Base-by-base conservation (phyloP, 2,888 invertebrate species). In the Mongoloraphidia duomilia region DNA sequence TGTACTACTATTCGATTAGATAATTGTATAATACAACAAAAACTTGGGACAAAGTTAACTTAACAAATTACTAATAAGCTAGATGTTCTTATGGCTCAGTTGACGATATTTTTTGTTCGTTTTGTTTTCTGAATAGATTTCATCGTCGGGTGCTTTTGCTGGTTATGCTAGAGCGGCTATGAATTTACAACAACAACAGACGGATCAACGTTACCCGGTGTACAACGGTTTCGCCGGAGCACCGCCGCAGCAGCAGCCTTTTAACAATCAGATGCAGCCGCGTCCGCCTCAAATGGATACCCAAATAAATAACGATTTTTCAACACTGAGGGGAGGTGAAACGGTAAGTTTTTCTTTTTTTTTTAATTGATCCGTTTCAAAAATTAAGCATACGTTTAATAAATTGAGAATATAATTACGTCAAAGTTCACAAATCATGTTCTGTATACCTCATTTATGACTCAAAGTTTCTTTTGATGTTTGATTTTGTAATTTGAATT, bases 371-470 rank as follows among this genome's bases (percentile, higher is more conserved):
- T n/a, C n/a, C n/a, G n/a, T n/a, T n/a, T n/a, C n/a, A n/a, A n/a
- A n/a, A n/a, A n/a, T n/a, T n/a, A n/a, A n/a, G n/a, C n/a, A n/a
- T n/a, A n/a, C n/a, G n/a, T n/a, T n/a, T n/a, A n/a, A 6, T 26
- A 26, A 26, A 6, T 26, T 26, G 3, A 26, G 17, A 17, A 17
- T 4, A n/a, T n/a, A n/a, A n/a, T 44, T 59, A 59, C 52, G 63
- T n/a, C 53, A 63, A 52, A 64, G 65, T 45, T 58, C 59, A 41
- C 61, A 63, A 50, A 59, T 66, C 17, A 4, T 17, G 4, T 17
- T 17, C 17, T 17, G 2, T 17, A 17, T 17, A 17, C 3, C 17
- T 17, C 17, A 4, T 17, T 17, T 17, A 17, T 17, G 17, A 17
- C 17, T 17, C 17, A 17, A 17, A 17, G 2, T 17, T 4, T 2